These are phyloP conservation scores for Anomalospiza imberbis DNA, from an alignment of 2,797 vertebrate species.

Conservation along the genomic window DNA sequence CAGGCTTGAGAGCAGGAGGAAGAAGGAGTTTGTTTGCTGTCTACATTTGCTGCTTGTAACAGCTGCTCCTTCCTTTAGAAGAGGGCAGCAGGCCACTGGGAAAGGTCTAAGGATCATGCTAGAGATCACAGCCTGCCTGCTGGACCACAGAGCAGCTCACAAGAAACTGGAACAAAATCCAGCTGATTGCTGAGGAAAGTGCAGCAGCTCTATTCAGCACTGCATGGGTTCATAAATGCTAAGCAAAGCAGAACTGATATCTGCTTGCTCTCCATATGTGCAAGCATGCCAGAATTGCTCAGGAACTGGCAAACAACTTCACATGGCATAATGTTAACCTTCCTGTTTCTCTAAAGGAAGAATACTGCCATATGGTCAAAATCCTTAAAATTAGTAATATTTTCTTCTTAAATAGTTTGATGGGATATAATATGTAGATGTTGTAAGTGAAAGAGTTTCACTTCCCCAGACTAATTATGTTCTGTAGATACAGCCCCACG, in stretches of 20 bases:
- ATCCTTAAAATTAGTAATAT: background rate
- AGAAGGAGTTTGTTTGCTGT: background rate
- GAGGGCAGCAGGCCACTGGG: background rate
- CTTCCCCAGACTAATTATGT: background rate
- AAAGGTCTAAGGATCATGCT: background rate
- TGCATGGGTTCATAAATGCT: background rate
- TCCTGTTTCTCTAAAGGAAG: slow-evolving; percentile 6
- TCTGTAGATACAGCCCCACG: background rate
- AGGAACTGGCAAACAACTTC: background rate
- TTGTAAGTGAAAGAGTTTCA: background rate
- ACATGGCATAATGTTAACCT: background rate
- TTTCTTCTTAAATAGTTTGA: background rate
- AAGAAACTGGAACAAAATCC: background rate
- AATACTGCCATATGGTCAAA: background rate
- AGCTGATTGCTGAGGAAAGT: background rate
- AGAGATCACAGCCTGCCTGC: background rate
- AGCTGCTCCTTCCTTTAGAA: background rate
- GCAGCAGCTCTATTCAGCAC: background rate
- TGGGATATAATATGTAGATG: background rate
- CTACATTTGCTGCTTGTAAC: background rate
- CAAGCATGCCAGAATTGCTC: background rate
- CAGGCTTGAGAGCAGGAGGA: background rate
- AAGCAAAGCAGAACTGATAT: background rate
- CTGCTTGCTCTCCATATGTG: background rate
- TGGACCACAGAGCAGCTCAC: background rate